Base-by-base conservation (phyloP, 2,113 vertebrate genomes). In the Oryctolagus cuniculus region DNA sequence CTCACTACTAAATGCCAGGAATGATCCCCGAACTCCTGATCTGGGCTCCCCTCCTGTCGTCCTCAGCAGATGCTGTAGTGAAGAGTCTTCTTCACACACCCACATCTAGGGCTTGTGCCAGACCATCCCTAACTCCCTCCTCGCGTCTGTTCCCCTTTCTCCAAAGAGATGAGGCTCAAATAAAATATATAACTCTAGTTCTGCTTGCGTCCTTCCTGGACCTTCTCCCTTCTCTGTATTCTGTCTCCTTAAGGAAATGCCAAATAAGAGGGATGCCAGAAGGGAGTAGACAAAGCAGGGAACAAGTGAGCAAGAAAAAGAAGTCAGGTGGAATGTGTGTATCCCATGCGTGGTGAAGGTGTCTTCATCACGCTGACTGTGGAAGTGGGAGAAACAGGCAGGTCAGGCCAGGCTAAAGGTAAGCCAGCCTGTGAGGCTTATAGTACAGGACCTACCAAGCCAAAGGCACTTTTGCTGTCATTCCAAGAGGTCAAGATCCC, bases 161-260 rank as follows among this genome's bases (percentile, higher is more conserved):
- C 73, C 64, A 92, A 69, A 95, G 81, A 95, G 63, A 90, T 78
- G 75, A 96, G 63, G 84, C 69, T 94, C 89, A 44, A 97, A 97
- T 97, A 97, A 97, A 97, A 91, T 94, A 73, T 17, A 21, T 55
- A 72, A 67, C 31, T 95, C 44, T 53, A 72, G 49, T 96, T 95
- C 67, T 21, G 36, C 77, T n/a, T 89, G 87, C 49, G 70, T 85
- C 58, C 74, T 92, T 85, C 72, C 86, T 87, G 53, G 15, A 44
- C 72, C 85, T 75, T 81, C 72, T 89, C 55, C 51, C n/a, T 84
- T 87, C 72, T 86, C 67, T 86, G 19, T 73, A 86, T 87, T 86
- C 51, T 80, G 24, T 74, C 31, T 53, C 15, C 21, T 4, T 13
- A 80, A 87, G 72, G 78, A 86, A 87, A 64, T 22, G 38, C 51